These are phyloP conservation scores for Alca torda DNA, from an alignment of 2,797 vertebrate genomes.

Conservation along the genomic window DNA sequence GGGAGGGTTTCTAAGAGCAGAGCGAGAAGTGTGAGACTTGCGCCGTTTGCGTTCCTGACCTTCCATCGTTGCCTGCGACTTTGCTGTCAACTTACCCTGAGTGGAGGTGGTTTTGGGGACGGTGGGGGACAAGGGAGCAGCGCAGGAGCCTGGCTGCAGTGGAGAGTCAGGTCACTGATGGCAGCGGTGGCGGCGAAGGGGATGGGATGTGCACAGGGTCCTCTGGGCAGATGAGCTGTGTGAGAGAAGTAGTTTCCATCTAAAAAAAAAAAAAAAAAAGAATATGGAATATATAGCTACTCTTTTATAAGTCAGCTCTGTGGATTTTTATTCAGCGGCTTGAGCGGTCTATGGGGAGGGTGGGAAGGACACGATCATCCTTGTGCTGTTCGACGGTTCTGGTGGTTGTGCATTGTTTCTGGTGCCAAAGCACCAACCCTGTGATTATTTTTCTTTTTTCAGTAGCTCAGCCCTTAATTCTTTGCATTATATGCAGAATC, in stretches of 20 bases:
- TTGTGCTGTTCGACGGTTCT: background rate
- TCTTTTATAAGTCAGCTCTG: background rate
- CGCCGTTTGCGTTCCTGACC: accelerated
- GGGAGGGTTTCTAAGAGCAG: background rate
- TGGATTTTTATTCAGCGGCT: background rate
- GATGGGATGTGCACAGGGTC: accelerated
- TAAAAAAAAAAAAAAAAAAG: background rate
- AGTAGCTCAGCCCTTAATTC: background rate
- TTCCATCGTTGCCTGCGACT: background rate
- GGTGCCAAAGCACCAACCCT: background rate
- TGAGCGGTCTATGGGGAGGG: background rate
- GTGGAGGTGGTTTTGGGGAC: accelerated
- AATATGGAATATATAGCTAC: background rate
- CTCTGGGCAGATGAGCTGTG: background rate
- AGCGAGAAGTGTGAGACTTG: background rate
- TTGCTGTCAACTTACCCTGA: background rate
- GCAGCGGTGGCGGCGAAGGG: background rate
- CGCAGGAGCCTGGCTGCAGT: accelerated
- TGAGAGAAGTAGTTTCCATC: background rate
- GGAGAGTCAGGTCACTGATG: background rate
- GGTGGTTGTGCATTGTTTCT: background rate
- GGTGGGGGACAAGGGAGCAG: background rate
- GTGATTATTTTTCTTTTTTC: background rate
- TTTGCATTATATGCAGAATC: background rate
- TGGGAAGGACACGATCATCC: background rate